These are phyloP conservation scores for Orchestes rusci DNA, from an alignment of 2,888 invertebrate species.

Conservation along the genomic window DNA sequence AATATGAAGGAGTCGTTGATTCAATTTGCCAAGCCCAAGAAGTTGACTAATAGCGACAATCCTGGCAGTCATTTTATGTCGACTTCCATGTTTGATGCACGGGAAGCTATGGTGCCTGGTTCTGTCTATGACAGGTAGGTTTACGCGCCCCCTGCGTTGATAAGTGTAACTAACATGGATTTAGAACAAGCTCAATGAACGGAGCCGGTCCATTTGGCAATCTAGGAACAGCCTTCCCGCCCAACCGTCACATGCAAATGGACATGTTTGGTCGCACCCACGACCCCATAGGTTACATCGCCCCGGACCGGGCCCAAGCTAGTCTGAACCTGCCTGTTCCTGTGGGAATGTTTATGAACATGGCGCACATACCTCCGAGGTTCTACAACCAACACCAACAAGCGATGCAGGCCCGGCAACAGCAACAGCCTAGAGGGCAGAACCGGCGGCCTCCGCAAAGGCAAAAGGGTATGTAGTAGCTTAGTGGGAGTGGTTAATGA, in stretches of 20 bases:
- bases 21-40: constrained; percentile 95
- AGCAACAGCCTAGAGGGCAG: constrained; percentile 37
- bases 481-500: background rate
- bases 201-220: constrained; percentile 24
- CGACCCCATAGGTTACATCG: constrained; percentile 92
- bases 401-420: constrained; percentile 52
- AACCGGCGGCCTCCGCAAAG: constrained; percentile 37
- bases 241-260: constrained; percentile 41
- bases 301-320: constrained; percentile 67
- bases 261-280: constrained; percentile 64
- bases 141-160: background rate
- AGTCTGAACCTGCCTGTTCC: constrained; percentile 84
- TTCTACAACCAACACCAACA: constrained; percentile 71
- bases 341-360: constrained; percentile 91
- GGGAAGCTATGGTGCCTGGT: constrained; percentile 91
- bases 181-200: constrained; percentile 29
- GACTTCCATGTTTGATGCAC: constrained; percentile 92
- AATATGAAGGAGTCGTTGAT: constrained; percentile 95
- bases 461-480: constrained; percentile 17
- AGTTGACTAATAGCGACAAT: constrained; percentile 87
- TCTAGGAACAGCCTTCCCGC: constrained; percentile 15
- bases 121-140: constrained; percentile 75
- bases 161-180: constrained; percentile 2
- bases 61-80: constrained; percentile 98
- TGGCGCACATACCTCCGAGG: constrained; percentile 69